A percentile compares a stretch with the other conserved stretches of the same genome.
These are phyloP conservation scores for Torymus aiolomorphi DNA, from an alignment of 2,888 invertebrate genomes.

Conservation along the genomic window DNA sequence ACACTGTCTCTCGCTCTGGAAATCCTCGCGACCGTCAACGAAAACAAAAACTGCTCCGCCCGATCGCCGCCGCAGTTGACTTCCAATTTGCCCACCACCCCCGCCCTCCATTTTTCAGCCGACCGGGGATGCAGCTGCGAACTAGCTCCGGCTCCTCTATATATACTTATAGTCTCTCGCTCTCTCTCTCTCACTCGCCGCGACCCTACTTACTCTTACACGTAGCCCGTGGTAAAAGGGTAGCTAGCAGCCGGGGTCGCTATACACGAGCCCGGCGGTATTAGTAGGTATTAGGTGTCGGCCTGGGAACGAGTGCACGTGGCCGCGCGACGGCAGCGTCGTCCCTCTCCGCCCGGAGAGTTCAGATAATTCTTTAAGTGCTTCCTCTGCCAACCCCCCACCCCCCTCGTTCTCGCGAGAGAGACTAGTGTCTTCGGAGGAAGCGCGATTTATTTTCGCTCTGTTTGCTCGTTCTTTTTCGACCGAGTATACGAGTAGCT, in stretches of 20 bases:
- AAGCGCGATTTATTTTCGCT: neutral
- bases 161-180: conserved; percentile 31
- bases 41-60: too few relatives aligned
- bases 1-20: neutral
- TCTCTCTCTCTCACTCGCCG: conserved; percentile 55
- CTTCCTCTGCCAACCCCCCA: conserved; percentile 63
- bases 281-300: conserved; percentile 75
- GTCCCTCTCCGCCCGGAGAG: conserved; percentile 61
- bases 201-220: conserved; percentile 68
- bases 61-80: too few relatives aligned
- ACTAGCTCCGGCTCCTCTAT: neutral
- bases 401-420: conserved; percentile 3
- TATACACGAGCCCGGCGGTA: conserved; percentile 62
- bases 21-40: too few relatives aligned
- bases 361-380: conserved; percentile 76
- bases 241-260: conserved; percentile 73
- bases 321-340: conserved; percentile 63
- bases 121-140: too few relatives aligned
- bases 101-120: too few relatives aligned
- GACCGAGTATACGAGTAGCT: neutral
- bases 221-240: conserved; percentile 74
- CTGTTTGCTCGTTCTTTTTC: conserved; percentile 18
- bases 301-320: conserved; percentile 75
- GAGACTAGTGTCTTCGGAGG: neutral
- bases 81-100: too few relatives aligned